phyloP scores from a whole-genome alignment of 2,888 invertebrate genomes.

The Masnerella sp. region DNA sequence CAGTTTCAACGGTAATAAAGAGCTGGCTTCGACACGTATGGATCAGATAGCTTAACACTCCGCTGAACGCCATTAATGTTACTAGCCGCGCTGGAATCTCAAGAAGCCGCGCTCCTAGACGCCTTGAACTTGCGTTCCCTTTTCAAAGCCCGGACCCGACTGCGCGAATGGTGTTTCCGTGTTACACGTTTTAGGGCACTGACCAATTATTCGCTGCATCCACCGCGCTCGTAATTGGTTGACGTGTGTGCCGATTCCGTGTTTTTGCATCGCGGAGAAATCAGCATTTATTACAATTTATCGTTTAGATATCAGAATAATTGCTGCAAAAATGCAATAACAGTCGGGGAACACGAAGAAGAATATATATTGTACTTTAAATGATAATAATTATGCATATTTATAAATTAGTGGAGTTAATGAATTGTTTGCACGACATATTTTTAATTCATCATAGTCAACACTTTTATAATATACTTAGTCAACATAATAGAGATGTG shows the following conservation, averaged over 20 bases:
- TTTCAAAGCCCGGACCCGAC: constrained; percentile 53
- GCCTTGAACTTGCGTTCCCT: constrained; percentile 62
- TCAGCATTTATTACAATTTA: too few species aligned
- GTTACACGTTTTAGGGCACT: constrained; percentile 54
- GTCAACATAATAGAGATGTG: too few species aligned
- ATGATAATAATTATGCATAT: too few species aligned
- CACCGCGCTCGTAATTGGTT: constrained; percentile 27
- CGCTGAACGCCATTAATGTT: constrained; percentile 59
- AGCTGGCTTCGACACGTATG: constrained; percentile 40
- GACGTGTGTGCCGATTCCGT: constrained; percentile 25
- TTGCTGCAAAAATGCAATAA: too few species aligned
- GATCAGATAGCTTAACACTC: constrained; percentile 59
- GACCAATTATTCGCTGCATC: constrained; percentile 41
- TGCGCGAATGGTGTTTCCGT: constrained; percentile 59
- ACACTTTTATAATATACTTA: too few species aligned
- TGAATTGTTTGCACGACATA: too few species aligned
- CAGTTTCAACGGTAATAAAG: constrained; percentile 10
- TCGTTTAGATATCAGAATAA: too few species aligned
- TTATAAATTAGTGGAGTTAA: too few species aligned
- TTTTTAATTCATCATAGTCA: too few species aligned
- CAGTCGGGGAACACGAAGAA: too few species aligned
- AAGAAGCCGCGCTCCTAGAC: constrained; percentile 60
- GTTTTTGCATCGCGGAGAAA: constrained; percentile 1
- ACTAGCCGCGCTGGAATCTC: constrained; percentile 58
- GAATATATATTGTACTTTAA: too few species aligned